Evolutionary conservation across 2,113 vertebrate genomes (phyloP).

Genomic region (Trochalopteron elliotii): DNA sequence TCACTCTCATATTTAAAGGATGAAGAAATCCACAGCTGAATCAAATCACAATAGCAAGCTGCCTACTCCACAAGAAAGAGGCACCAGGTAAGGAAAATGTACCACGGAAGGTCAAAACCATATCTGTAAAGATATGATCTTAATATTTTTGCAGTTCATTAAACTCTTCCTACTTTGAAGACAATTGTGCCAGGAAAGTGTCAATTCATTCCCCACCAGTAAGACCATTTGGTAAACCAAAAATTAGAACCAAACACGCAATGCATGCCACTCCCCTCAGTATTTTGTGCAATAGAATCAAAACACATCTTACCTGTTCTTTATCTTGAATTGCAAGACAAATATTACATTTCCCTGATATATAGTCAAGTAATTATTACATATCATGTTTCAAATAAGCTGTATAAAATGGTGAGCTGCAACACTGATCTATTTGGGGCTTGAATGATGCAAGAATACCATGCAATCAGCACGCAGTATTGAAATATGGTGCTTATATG

Average conservation of each 20-base stretch:
- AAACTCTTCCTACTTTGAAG: background rate
- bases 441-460: background rate
- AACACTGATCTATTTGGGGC: background rate
- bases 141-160: background rate
- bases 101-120: background rate
- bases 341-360: background rate
- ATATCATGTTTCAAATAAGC: background rate
- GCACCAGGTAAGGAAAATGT: background rate
- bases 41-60: background rate
- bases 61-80: background rate
- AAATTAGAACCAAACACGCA: background rate
- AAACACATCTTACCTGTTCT: background rate
- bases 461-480: background rate
- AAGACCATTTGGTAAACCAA: background rate
- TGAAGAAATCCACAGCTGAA: background rate
- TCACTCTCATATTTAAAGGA: background rate
- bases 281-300: background rate
- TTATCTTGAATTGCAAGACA: background rate
- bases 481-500: background rate
- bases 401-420: background rate
- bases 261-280: background rate
- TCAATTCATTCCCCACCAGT: background rate
- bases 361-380: background rate
- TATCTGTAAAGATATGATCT: background rate
- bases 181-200: background rate